Conservation (phyloP, 1,140 invertebrate species). For the Hormaphis cornu region DNA sequence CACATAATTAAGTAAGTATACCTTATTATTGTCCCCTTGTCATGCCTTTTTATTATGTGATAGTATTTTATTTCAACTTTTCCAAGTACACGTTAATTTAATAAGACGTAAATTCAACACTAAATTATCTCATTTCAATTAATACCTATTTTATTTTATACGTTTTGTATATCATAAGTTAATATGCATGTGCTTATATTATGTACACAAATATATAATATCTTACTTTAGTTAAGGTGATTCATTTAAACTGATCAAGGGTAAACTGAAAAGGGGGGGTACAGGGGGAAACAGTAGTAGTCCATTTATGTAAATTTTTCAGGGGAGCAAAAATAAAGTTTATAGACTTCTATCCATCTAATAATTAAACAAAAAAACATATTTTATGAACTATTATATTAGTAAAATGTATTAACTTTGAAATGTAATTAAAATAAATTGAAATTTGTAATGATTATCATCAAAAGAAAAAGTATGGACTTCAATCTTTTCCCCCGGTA, state of each 20-base stretch:
- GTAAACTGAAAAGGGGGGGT: too few species aligned
- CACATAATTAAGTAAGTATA: neutral
- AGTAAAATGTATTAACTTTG: too few species aligned
- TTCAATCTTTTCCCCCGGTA: too few species aligned
- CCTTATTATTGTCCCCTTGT: slow-evolving; percentile 4
- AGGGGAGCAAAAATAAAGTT: too few species aligned
- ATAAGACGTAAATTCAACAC: slow-evolving; percentile 20
- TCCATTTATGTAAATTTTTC: too few species aligned
- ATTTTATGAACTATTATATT: too few species aligned
- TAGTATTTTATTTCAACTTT: slow-evolving; percentile 27
- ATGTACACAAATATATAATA: slow-evolving; percentile 2
- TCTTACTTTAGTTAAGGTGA: neutral
- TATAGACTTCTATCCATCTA: too few species aligned
- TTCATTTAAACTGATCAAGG: neutral
- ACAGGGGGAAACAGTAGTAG: too few species aligned
- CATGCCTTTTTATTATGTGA: slow-evolving; percentile 25
- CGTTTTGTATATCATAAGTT: slow-evolving; percentile 23
- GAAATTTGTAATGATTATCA: too few species aligned
- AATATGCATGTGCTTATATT: slow-evolving; percentile 19
- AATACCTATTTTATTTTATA: slow-evolving; percentile 25
- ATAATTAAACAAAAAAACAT: too few species aligned
- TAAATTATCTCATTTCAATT: slow-evolving; percentile 20
- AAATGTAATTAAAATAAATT: too few species aligned
- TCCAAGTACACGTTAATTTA: slow-evolving; percentile 26
- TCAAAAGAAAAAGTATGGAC: too few species aligned